Evolutionary conservation across 2,888 invertebrate species (phyloP).

Genomic region (Cotesia congregata): DNA sequence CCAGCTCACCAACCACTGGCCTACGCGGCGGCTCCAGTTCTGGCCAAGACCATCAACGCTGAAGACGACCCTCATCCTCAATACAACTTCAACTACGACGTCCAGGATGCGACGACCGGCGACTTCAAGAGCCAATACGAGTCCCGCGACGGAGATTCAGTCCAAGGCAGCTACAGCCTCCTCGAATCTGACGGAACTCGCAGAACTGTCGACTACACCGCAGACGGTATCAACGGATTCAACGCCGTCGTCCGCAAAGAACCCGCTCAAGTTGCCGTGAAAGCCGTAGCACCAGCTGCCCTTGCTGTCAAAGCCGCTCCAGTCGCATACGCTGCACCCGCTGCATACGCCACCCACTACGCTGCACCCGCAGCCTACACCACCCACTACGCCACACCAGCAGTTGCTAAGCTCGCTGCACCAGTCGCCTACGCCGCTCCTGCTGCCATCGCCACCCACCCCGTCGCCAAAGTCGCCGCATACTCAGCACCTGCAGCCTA

Average conservation of each 20-base stretch:
- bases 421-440: conserved; percentile 28
- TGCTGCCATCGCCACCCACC: conserved; percentile 59
- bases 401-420: conserved; percentile 43
- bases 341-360: conserved; percentile 35
- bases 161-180: conserved; percentile 61
- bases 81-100: conserved; percentile 62
- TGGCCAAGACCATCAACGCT: conserved; percentile 60
- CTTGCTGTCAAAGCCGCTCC: conserved; percentile 32
- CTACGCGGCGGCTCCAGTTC: conserved; percentile 54
- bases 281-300: conserved; percentile 39
- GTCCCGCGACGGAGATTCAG: conserved; percentile 61
- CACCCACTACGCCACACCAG: conserved; percentile 13
- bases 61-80: conserved; percentile 58
- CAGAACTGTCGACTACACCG: conserved; percentile 58
- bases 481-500: conserved; percentile 38
- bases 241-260: conserved; percentile 64
- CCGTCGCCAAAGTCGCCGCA: conserved; percentile 56
- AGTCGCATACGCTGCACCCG: conserved; percentile 56
- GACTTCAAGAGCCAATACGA: conserved; percentile 64
- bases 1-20: conserved; percentile 58
- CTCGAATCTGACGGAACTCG: conserved; percentile 60
- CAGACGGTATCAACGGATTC: conserved; percentile 55
- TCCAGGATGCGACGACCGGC: conserved; percentile 61
- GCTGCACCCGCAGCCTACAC: conserved; percentile 42
- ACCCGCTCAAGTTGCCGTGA: conserved; percentile 51